A percentile compares a stretch with the other conserved stretches of the same genome.
These are phyloP conservation scores for Sandelia bainsii DNA, from an alignment of 2,797 vertebrate genomes.

Conservation along the genomic window DNA sequence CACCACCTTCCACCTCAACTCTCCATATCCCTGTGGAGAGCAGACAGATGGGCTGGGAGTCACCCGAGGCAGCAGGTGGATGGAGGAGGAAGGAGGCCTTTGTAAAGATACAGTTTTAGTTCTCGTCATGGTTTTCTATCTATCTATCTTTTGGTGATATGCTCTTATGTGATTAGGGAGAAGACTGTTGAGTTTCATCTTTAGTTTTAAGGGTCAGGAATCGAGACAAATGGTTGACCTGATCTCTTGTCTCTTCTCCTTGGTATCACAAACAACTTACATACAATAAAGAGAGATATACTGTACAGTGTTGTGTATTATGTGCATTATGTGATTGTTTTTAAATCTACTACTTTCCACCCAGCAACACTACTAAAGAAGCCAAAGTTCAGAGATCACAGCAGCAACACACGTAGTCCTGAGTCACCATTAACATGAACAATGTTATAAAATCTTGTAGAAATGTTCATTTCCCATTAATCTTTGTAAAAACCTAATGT, in stretches of 20 bases:
- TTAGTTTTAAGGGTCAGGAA: too few species aligned
- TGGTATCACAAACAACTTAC: too few species aligned
- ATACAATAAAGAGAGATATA: too few species aligned
- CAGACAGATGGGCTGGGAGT: conserved; percentile 64
- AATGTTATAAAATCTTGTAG: too few species aligned
- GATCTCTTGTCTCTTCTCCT: too few species aligned
- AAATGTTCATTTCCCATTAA: not conserved
- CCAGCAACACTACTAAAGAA: too few species aligned
- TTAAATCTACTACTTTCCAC: not conserved
- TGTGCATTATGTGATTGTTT: too few species aligned
- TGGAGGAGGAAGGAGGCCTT: conserved; percentile 2
- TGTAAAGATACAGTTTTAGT: conserved; percentile 19
- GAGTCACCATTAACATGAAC: not conserved
- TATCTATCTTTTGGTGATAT: too few species aligned
- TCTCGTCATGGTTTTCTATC: not conserved
- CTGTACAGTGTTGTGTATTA: too few species aligned
- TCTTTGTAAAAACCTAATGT: not conserved
- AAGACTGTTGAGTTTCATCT: too few species aligned
- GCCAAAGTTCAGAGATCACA: conserved; percentile 7
- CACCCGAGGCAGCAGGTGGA: conserved; percentile 44
- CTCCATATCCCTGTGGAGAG: conserved; percentile 43
- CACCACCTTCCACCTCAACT: not conserved
- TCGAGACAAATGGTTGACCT: too few species aligned
- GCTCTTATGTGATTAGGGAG: too few species aligned
- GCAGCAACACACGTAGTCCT: not conserved